phyloP scores from a whole-genome alignment of 2,888 invertebrate species.

The Agrotis segetum region DNA sequence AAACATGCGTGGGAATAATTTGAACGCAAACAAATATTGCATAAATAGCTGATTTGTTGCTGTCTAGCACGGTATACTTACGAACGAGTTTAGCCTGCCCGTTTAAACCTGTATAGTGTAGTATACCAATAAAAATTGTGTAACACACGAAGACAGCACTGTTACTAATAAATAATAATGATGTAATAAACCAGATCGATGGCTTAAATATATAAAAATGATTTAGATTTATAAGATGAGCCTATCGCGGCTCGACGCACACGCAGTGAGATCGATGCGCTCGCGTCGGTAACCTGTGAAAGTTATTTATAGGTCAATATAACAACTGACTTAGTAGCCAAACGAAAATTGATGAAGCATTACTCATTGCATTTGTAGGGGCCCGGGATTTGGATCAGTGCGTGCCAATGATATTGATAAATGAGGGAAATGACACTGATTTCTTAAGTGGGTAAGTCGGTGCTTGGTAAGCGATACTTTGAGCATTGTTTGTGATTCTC shows the following conservation, averaged over 20 bases:
- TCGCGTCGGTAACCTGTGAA: conserved; percentile 51
- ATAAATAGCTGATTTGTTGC: conserved; percentile 24
- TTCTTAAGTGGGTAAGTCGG: conserved; percentile 16
- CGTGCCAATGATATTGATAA: conserved; percentile 35
- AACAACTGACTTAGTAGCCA: conserved; percentile 31
- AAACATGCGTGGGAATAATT: conserved; percentile 15
- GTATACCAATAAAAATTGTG: conserved; percentile 36
- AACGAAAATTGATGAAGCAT: conserved; percentile 46
- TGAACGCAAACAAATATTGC: conserved; percentile 12
- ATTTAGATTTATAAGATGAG: conserved; percentile 51
- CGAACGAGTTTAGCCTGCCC: conserved; percentile 10
- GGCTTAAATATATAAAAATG: conserved; percentile 24
- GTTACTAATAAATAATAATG: conserved; percentile 18
- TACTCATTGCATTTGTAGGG: conserved; percentile 36
- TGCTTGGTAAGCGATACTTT: background rate
- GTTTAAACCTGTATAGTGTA: conserved; percentile 15
- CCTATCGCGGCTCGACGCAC: conserved; percentile 34
- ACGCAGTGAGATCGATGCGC: conserved; percentile 66
- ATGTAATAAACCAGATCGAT: conserved; percentile 50
- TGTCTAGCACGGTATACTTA: conserved; percentile 17
- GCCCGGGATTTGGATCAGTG: conserved; percentile 41
- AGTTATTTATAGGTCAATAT: conserved; percentile 63
- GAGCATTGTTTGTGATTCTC: background rate
- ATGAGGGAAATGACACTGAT: conserved; percentile 35
- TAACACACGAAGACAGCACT: conserved; percentile 20